These are phyloP conservation scores for Podarcis cretensis DNA, from an alignment of 2,113 vertebrate species.

Conservation along the genomic window DNA sequence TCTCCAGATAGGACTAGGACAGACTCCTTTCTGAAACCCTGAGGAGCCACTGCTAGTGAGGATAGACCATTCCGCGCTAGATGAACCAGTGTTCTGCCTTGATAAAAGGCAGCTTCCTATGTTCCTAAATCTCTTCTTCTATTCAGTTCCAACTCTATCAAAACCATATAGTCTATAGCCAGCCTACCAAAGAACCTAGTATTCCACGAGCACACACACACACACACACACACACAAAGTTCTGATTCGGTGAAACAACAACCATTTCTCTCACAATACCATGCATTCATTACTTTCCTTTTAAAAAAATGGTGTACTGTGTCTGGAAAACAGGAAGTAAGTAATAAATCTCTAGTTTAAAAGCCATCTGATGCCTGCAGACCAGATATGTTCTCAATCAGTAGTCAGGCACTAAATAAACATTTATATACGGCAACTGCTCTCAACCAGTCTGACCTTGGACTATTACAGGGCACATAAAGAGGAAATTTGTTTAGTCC, in stretches of 20 bases:
- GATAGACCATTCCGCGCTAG: not conserved
- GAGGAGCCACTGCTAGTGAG: too few relatives aligned
- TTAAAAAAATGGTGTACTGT: slow-evolving; percentile 56
- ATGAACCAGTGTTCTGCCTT: too few relatives aligned
- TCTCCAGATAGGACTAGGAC: too few relatives aligned
- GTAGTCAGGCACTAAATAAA: slow-evolving; percentile 87
- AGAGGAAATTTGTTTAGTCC: slow-evolving; percentile 88
- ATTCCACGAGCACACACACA: not conserved
- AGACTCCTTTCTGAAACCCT: too few relatives aligned
- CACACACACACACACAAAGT: not conserved
- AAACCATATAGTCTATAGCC: not conserved
- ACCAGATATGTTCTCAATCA: slow-evolving; percentile 85
- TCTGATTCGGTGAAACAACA: slow-evolving; percentile 49
- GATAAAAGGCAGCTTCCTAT: not conserved
- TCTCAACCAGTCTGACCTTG: slow-evolving; percentile 77
- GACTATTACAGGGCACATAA: slow-evolving; percentile 77
- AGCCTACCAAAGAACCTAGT: not conserved
- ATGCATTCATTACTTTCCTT: slow-evolving; percentile 75
- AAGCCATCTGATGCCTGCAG: slow-evolving; percentile 81
- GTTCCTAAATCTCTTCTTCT: not conserved
- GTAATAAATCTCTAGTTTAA: slow-evolving; percentile 79
- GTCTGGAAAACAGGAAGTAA: slow-evolving; percentile 83
- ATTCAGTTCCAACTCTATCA: not conserved
- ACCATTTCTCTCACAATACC: slow-evolving; percentile 72
- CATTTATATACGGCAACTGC: slow-evolving; percentile 79